Conservation (phyloP, 2,888 invertebrate species). For the Ceraclea dissimilis region DNA sequence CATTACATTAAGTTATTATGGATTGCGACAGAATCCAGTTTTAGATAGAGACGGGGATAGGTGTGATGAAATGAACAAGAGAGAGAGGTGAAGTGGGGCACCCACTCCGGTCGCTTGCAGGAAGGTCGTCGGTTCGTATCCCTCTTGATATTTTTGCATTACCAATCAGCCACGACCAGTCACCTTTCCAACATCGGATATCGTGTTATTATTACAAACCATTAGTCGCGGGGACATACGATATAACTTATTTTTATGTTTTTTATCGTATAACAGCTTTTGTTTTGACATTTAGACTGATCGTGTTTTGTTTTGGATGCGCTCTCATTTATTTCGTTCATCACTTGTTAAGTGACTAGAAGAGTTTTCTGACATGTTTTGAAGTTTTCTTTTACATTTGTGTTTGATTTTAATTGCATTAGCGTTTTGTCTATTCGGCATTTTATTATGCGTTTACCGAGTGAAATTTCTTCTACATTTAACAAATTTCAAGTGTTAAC, state of each 20-base stretch:
- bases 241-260: not conserved
- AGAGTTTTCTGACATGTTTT: too few relatives aligned
- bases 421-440: too few relatives aligned
- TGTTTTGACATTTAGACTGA: too few relatives aligned
- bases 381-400: too few relatives aligned
- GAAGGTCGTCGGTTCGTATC: slow-evolving; percentile 2
- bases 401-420: too few relatives aligned
- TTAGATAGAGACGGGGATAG: not conserved
- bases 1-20: not conserved
- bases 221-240: not conserved
- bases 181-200: not conserved
- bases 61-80: not conserved
- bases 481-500: too few relatives aligned
- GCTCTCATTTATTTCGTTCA: not conserved
- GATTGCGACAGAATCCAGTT: not conserved
- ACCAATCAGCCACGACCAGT: not conserved
- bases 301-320: not conserved
- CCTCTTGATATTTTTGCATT: not conserved
- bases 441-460: too few relatives aligned
- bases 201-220: not conserved
- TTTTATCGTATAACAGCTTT: not conserved
- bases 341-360: too few relatives aligned
- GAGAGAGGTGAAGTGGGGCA: slow-evolving; percentile 2
- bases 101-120: not conserved
- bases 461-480: too few relatives aligned